Evolutionary conservation across 2,113 vertebrate species (phyloP), one percentile per base, ranked within the genome.

Genomic region (Amblyornis subalaris): DNA sequence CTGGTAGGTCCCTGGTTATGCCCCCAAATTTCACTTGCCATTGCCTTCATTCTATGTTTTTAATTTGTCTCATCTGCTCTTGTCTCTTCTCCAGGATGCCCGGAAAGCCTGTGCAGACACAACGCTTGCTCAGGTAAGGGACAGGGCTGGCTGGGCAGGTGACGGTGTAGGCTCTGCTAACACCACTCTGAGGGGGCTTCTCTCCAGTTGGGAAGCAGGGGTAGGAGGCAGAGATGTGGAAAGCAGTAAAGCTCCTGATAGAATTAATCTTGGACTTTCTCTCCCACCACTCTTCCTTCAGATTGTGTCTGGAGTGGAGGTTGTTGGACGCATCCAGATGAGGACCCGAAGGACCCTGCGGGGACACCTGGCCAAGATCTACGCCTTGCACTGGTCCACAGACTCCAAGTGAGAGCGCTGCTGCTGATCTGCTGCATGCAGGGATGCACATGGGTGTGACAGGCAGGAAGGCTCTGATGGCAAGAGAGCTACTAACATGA

Each of bases 281-380:
- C 36, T 79, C 42, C 48, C 3, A 1, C 8, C 3, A 4, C 20
- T 76, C 45, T 94, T 65, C 55, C 58, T 96, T 79, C 97, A 99
- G 96, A 97, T 98, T 20, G 97, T 95, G 45, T 97, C 98, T 6
- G 97, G 98, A 62, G 78, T 98, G 53, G 96, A 98, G 21, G 97
- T 98, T 7, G 98, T 98, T 44, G 98, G 98, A 13, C 98, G 98
- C 29, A 98, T 99, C 61, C 99, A 99, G 97, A 94, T 99, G 98
- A 98, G 99, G 87, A 99, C 99, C 51, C 98, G 99, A 85, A 98
- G 99, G 95, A 99, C 99, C 1, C 94, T 99, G 67, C 97, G 99
- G 90, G 99, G 99, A 75, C 99, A 99, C 95, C 98, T 99, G 94
- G 98, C 99, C 94, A 99, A 99, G 98, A 99, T 99, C 98, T 99